phyloP scores from a whole-genome alignment of 2,797 vertebrate genomes.

The Hoplostethus mediterraneus region DNA sequence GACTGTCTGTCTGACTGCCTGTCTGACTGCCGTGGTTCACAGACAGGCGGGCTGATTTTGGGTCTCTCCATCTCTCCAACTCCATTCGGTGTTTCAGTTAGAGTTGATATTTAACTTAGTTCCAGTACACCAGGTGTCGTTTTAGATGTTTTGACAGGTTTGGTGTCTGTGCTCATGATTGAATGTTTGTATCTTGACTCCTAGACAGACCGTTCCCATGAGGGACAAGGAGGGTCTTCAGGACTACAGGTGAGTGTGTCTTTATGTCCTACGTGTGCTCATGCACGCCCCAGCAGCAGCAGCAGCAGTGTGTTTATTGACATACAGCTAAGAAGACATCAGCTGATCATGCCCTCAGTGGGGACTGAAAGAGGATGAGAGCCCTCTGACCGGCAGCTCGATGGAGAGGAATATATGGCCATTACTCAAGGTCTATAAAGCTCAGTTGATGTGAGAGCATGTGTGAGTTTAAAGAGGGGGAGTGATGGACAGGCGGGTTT shows the following conservation, averaged over 20 bases:
- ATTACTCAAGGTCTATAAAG: conserved; percentile 1
- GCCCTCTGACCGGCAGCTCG: conserved; percentile 32
- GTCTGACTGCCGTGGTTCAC: conserved; percentile 3
- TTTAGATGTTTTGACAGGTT: background rate
- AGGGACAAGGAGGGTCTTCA: conserved; percentile 98
- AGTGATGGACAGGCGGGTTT: conserved; percentile 27
- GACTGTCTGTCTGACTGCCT: background rate
- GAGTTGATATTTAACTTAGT: too few relatives aligned
- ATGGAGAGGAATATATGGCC: conserved; percentile 35
- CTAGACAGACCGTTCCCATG: conserved; percentile 91
- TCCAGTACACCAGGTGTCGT: background rate
- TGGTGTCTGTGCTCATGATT: background rate
- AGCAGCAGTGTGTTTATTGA: conserved; percentile 10
- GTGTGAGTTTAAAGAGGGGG: conserved; percentile 2
- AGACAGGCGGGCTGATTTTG: conserved; percentile 6
- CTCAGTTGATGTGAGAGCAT: background rate
- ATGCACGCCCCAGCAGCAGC: background rate
- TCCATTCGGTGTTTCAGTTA: background rate
- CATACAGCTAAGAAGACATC: background rate
- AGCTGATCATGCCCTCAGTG: background rate
- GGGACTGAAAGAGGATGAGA: conserved; percentile 8
- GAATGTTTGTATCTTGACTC: conserved; percentile 37
- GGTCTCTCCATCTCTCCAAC: background rate
- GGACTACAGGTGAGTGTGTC: conserved; percentile 92
- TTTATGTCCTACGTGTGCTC: background rate